Evolutionary conservation across 1,140 invertebrate species (phyloP).

Genomic region (Chymomyza costata): DNA sequence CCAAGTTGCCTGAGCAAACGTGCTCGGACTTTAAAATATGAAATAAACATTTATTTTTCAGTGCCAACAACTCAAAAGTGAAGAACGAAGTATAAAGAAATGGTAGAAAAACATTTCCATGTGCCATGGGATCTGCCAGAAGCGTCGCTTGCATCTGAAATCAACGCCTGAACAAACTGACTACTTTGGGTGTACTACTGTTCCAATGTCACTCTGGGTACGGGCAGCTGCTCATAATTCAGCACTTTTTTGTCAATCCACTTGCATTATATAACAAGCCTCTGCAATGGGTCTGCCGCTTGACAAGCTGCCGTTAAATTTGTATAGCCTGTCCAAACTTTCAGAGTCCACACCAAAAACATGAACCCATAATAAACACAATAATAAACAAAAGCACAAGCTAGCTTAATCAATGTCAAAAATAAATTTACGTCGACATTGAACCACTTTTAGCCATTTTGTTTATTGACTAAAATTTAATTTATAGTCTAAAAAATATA

Average conservation of each 20-base stretch:
- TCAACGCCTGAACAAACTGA: conserved; percentile 34
- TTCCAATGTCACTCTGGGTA: too few relatives aligned
- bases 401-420: conserved; percentile 64
- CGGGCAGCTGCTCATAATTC: conserved; percentile 55
- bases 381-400: conserved; percentile 14
- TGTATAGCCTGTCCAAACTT: too few relatives aligned
- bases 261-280: conserved; percentile 60
- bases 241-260: conserved; percentile 38
- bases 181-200: too few relatives aligned
- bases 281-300: too few relatives aligned
- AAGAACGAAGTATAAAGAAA: background rate
- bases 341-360: too few relatives aligned
- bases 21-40: conserved; percentile 60
- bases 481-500: conserved; percentile 1
- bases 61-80: conserved; percentile 6
- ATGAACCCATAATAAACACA: too few relatives aligned
- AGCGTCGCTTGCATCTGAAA: conserved; percentile 45
- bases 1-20: conserved; percentile 26
- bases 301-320: too few relatives aligned
- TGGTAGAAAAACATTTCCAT: conserved; percentile 46
- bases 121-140: conserved; percentile 22
- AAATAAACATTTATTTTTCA: conserved; percentile 61
- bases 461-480: conserved; percentile 22
- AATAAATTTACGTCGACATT: conserved; percentile 22
- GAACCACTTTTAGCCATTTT: conserved; percentile 23